Conservation (phyloP, 2,797 vertebrate species). For the Rhabdophis nuchalis region DNA sequence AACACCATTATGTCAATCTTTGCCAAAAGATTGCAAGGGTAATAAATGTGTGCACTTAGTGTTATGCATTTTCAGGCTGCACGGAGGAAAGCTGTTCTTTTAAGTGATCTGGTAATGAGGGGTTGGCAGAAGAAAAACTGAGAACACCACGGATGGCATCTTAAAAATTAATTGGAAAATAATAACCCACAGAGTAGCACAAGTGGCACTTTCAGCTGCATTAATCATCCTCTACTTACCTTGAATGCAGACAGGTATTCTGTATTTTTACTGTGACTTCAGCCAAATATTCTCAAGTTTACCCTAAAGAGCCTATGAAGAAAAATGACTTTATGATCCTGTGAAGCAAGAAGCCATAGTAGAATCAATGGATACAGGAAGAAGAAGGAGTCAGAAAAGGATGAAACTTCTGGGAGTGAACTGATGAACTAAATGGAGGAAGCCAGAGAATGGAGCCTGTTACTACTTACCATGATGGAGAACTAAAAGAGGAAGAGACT, state of each 20-base stretch:
- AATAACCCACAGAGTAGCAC: constrained; percentile 38
- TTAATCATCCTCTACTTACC: constrained; percentile 22
- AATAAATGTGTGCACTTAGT: constrained; percentile 52
- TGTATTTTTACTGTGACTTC: not conserved
- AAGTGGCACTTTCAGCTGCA: constrained; percentile 13
- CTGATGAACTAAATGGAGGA: not conserved
- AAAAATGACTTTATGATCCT: not conserved
- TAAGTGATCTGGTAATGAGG: constrained; percentile 30
- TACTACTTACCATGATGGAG: not conserved
- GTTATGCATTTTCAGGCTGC: constrained; percentile 30
- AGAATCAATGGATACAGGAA: not conserved
- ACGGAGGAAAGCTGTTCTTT: constrained; percentile 38
- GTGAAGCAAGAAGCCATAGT: not conserved
- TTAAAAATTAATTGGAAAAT: constrained; percentile 45
- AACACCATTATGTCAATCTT: constrained; percentile 43
- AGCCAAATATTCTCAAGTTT: not conserved
- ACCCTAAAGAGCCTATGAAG: not conserved
- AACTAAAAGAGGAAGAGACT: not conserved
- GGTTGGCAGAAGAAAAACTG: constrained; percentile 25
- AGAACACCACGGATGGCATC: constrained; percentile 29
- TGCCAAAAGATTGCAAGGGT: constrained; percentile 35
- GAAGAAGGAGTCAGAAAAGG: not conserved
- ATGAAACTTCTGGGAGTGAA: not conserved
- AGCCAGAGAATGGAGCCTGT: not conserved
- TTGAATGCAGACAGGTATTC: not conserved